Evolutionary conservation across 2,797 vertebrate species (phyloP).

Genomic region (Myripristis jacobus): DNA sequence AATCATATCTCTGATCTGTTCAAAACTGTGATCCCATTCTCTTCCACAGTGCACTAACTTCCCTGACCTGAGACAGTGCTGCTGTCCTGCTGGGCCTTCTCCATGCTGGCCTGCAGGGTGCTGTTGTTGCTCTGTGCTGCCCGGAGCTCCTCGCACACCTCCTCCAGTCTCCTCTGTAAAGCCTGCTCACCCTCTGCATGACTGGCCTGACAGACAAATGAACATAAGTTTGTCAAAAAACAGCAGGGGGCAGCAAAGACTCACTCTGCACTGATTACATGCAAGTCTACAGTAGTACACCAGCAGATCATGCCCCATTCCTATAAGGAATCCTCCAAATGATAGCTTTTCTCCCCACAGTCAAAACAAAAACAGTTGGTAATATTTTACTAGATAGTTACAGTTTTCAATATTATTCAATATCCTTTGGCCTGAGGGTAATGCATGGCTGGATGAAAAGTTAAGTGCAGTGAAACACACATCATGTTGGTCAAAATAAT

Average conservation of each 20-base stretch:
- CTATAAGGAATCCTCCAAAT: background rate
- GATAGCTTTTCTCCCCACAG: background rate
- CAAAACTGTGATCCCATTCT: background rate
- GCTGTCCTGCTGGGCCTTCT: slow-evolving; percentile 87
- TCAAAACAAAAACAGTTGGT: background rate
- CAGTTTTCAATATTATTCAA: background rate
- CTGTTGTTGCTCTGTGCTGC: slow-evolving; percentile 85
- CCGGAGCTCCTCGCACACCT: slow-evolving; percentile 90
- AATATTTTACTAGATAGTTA: background rate
- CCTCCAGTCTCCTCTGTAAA: slow-evolving; percentile 90
- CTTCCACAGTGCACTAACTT: background rate
- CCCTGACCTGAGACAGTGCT: slow-evolving; percentile 85
- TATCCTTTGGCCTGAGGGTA: background rate
- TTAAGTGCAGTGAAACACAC: background rate
- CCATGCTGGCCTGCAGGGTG: slow-evolving; percentile 84
- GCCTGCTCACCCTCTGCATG: slow-evolving; percentile 85
- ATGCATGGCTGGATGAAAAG: background rate
- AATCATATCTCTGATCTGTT: background rate
- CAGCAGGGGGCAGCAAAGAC: slow-evolving; percentile 67
- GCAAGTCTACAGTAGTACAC: background rate
- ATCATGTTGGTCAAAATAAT: background rate
- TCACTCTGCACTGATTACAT: background rate
- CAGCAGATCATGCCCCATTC: background rate
- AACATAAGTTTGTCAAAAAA: slow-evolving; percentile 6
- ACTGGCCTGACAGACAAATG: slow-evolving; percentile 78